phyloP scores from a whole-genome alignment of 1,140 invertebrate genomes.

The Ips nitidus region DNA sequence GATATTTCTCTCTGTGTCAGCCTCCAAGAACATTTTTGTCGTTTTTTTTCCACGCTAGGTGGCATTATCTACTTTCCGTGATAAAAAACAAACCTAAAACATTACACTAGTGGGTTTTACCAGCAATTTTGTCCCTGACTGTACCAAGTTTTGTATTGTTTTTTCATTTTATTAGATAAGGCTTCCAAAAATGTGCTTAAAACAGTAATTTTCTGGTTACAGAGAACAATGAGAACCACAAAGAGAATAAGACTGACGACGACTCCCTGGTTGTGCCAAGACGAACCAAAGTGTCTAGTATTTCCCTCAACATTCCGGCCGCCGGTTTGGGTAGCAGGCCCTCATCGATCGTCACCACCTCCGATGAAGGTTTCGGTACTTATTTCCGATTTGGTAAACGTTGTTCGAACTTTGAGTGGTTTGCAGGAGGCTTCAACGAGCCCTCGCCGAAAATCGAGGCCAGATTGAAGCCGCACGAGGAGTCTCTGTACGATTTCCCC shows the following conservation, averaged over 20 bases:
- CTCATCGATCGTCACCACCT: constrained; percentile 58
- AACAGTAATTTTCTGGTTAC: constrained; percentile 27
- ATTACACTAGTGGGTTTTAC: no score
- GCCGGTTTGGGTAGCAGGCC: constrained; percentile 62
- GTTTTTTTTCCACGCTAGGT: no score
- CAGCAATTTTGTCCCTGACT: no score
- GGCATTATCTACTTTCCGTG: no score
- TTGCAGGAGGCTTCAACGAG: constrained; percentile 61
- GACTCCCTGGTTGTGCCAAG: constrained; percentile 38
- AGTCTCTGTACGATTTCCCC: constrained; percentile 45
- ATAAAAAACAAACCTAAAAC: no score
- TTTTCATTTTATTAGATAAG: no score
- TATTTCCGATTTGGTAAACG: constrained; percentile 2
- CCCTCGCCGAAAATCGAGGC: constrained; percentile 65
- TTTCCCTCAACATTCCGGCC: constrained; percentile 61
- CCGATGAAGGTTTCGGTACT: constrained; percentile 57
- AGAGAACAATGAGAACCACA: constrained; percentile 55
- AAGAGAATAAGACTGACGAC: constrained; percentile 48
- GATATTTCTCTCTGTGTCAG: no score
- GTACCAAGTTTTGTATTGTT: no score
- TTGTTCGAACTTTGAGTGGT: background rate
- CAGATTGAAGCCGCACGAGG: constrained; percentile 56
- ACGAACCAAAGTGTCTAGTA: constrained; percentile 52
- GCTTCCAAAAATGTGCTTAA: no score
- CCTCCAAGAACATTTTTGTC: no score